Conservation (phyloP, 2,113 vertebrate species). For the Coturnix japonica region DNA sequence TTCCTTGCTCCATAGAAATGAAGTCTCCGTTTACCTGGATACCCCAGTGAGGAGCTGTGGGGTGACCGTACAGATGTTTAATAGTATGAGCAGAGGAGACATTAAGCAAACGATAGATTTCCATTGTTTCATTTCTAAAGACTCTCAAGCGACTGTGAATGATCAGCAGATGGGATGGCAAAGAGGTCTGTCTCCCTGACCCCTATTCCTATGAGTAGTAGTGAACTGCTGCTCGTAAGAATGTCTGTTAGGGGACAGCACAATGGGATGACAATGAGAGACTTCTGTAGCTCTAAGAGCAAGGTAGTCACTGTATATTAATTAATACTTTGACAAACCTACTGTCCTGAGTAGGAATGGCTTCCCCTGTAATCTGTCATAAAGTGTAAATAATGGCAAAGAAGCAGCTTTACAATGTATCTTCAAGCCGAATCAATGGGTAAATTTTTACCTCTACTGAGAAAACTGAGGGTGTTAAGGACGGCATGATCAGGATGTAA, state of each 20-base stretch:
- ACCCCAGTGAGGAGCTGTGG: fast-evolving
- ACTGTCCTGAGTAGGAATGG: constrained; percentile 16
- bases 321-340: neutral
- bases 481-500: fast-evolving
- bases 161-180: neutral
- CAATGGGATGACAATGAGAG: neutral
- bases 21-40: fast-evolving
- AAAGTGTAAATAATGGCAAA: neutral
- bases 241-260: fast-evolving
- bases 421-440: neutral
- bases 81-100: neutral
- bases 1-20: neutral
- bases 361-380: neutral
- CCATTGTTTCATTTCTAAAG: neutral
- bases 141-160: neutral
- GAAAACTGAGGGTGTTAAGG: neutral
- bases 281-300: neutral
- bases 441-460: neutral
- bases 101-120: neutral
- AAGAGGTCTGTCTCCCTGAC: neutral
- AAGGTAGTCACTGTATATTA: neutral
- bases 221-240: neutral
- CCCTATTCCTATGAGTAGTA: neutral
- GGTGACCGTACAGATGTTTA: neutral
- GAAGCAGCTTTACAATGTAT: neutral